Evolutionary conservation across 2,797 vertebrate species (phyloP), one percentile per base, ranked within the genome.

Genomic region (Phoeniculus purpureus): DNA sequence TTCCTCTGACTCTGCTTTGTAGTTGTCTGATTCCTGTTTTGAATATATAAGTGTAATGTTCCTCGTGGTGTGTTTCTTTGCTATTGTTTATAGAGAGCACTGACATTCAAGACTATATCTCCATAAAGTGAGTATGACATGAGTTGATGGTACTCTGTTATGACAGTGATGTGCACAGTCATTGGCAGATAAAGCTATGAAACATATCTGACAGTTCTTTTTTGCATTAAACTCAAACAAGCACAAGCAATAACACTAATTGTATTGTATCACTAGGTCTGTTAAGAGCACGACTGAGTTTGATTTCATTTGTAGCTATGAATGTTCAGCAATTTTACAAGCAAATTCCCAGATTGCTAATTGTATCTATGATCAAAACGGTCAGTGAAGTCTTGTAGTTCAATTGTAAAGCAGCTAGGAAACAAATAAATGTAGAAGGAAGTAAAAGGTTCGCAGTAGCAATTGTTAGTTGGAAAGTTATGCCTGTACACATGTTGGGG

Each of bases 381-480:
- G 25, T 37, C 54, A 77, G 12, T 23, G n/a, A n/a, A 43, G 17
- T 66, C 22, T 92, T 23, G 12, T 79, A 52, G 70, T 73, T 56
- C 8, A 67, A 23, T 71, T 9, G 25, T 81, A 54, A 64, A 87
- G 58, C 37, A 67, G 9, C 16, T 14, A 56, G 47, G 34, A 73
- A 17, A 60, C 54, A 82, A 79, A 73, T 51, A 66, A 87, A 71
- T 61, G 34, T 20, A 77, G 65, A 73, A 80, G 50, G 60, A 92
- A 92, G 64, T 77, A 73, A 73, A 92, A 82, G 6, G 25, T 66
- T 89, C 17, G 11, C 85, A 79, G 59, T 21, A 76, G 40, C 43
- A 81, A 34, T 67, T 84, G 22, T 88, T 81, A 84, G 27, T 81
- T 94, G 61, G 17, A 77, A 89, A 74, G 68, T 52, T 89, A 32